Percentiles rank a stretch among this genome's conserved stretches.
Evolutionary conservation across 92 coral and sea anemone genomes (phyloP).

Genomic region (Paragorgia papillata): DNA sequence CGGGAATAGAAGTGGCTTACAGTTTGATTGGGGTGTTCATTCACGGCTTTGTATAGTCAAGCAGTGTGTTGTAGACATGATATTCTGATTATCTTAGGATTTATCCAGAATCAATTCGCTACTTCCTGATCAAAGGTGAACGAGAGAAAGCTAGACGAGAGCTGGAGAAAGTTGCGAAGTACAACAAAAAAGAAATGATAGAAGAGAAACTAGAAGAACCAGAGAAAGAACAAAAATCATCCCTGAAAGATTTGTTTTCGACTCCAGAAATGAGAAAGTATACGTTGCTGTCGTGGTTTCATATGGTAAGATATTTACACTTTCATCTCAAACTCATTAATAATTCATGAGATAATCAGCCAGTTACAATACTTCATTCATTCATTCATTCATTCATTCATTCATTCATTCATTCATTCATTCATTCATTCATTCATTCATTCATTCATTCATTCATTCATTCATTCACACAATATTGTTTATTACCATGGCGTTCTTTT

Average conservation of each 20-base stretch:
- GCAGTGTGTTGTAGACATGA: no score
- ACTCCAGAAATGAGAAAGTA: slow-evolving; percentile 57
- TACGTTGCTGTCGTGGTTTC: slow-evolving; percentile 72
- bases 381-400: no score
- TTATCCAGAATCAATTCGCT: slow-evolving; percentile 80
- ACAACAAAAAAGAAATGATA: slow-evolving; percentile 60
- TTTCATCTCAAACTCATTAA: no score
- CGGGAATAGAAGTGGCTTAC: no score
- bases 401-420: no score
- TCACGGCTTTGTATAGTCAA: neutral
- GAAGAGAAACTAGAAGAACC: slow-evolving; percentile 45
- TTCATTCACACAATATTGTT: no score
- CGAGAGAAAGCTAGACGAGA: slow-evolving; percentile 53
- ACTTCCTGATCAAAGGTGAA: slow-evolving; percentile 63
- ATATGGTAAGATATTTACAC: slow-evolving; percentile 65
- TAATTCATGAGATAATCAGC: no score
- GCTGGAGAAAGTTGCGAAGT: slow-evolving; percentile 57
- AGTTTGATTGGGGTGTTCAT: no score
- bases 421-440: no score
- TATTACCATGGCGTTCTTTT: no score
- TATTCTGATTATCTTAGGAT: slow-evolving; percentile 38
- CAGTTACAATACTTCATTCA: no score
- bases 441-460: no score
- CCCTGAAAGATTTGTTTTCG: slow-evolving; percentile 65
- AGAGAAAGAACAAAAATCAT: slow-evolving; percentile 47